Evolutionary conservation across 2,113 vertebrate species (phyloP).

Genomic region (Meriones unguiculatus): DNA sequence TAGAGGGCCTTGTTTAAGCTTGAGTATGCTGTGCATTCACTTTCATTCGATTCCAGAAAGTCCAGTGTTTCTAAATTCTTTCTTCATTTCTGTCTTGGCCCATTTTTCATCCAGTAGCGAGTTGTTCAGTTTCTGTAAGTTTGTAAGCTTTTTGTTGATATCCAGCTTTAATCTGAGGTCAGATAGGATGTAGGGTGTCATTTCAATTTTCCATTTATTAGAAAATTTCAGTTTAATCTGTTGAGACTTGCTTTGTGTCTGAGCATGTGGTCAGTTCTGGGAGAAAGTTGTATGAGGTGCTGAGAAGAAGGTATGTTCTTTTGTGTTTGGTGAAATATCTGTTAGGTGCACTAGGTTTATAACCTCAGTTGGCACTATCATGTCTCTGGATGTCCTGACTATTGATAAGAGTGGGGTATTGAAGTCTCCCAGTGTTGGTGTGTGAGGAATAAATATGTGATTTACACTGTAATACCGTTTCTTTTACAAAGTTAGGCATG

Average conservation of each 20-base stretch:
- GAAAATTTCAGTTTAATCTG: neutral
- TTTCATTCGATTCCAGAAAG: neutral
- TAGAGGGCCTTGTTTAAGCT: neutral
- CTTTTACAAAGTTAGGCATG: no score
- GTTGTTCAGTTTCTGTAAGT: neutral
- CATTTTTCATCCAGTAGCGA: neutral
- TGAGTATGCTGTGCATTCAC: neutral
- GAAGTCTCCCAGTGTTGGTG: no score
- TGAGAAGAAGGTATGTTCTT: neutral
- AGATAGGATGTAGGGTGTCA: neutral
- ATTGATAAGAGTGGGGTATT: neutral
- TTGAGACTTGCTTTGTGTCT: neutral
- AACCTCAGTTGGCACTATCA: no score
- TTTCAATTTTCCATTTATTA: neutral
- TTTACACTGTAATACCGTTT: no score
- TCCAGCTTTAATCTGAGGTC: neutral
- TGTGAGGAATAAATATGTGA: no score
- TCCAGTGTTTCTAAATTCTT: neutral
- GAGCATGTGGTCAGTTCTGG: neutral
- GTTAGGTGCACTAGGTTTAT: no score
- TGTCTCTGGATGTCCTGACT: no score
- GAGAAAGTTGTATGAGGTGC: neutral
- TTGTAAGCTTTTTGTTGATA: neutral
- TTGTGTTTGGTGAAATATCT: neutral
- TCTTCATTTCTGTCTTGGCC: neutral